Conservation (phyloP, 1,140 invertebrate species). For the Trichoplusia ni region DNA sequence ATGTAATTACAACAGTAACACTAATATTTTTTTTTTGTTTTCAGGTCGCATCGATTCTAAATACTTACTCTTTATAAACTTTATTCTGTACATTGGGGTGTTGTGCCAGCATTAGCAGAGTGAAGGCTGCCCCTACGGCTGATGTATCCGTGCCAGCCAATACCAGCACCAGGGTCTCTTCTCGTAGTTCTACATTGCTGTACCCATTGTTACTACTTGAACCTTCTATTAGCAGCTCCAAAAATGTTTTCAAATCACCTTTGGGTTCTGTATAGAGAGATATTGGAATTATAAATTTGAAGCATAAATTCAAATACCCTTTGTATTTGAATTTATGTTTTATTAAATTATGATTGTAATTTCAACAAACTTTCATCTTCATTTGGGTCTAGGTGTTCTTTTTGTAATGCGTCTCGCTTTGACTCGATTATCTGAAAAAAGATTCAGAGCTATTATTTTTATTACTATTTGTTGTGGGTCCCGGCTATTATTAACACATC, state of each 20-base stretch:
- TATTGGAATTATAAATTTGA: background rate
- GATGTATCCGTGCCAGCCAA: constrained; percentile 46
- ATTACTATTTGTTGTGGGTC: background rate
- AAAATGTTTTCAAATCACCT: constrained; percentile 18
- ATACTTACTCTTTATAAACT: constrained; percentile 46
- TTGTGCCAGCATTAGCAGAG: constrained; percentile 32
- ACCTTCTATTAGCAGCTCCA: constrained; percentile 35
- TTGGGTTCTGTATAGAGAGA: constrained; percentile 8
- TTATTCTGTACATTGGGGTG: constrained; percentile 43
- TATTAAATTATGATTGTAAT: background rate
- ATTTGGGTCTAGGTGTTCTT: background rate
- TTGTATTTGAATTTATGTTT: too few species aligned
- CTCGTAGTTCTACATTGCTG: constrained; percentile 32
- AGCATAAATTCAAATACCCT: too few species aligned
- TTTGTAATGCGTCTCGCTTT: background rate
- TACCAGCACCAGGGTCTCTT: constrained; percentile 38
- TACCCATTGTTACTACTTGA: constrained; percentile 15
- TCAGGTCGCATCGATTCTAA: background rate
- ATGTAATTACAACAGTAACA: too few species aligned
- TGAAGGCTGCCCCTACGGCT: constrained; percentile 32
- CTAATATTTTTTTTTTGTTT: background rate
- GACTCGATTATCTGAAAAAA: background rate
- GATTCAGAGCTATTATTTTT: background rate
- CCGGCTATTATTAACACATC: too few species aligned
- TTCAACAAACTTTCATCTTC: background rate